phyloP scores from a whole-genome alignment of 2,797 vertebrate species.

The Acanthurus leucopareius region DNA sequence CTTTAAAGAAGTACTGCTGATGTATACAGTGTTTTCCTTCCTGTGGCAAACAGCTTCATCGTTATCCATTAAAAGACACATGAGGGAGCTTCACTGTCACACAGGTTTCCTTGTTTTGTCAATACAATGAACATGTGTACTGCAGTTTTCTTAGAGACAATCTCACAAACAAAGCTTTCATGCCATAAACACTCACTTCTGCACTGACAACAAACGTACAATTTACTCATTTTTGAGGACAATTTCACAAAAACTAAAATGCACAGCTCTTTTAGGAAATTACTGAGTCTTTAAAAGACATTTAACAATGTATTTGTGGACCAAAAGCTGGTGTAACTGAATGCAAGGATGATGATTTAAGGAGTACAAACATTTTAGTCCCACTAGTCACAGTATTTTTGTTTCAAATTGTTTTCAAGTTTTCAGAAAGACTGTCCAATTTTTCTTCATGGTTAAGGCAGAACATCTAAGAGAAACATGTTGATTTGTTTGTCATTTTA shows the following conservation, averaged over 20 bases:
- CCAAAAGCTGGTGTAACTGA: not conserved
- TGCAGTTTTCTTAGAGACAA: constrained; percentile 2
- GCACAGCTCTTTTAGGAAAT: not conserved
- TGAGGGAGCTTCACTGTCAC: not conserved
- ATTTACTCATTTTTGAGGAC: not conserved
- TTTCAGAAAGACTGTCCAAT: not conserved
- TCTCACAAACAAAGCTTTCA: not conserved
- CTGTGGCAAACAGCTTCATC: not conserved
- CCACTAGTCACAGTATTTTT: not conserved
- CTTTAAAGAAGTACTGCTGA: not conserved
- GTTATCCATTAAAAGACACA: not conserved
- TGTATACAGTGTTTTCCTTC: not conserved
- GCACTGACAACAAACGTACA: not conserved
- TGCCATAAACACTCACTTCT: not conserved
- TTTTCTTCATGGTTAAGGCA: not conserved
- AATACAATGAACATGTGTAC: not conserved
- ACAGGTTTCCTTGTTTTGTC: not conserved
- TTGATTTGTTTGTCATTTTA: too few relatives aligned
- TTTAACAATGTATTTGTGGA: not conserved
- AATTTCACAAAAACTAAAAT: not conserved
- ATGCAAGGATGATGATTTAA: not conserved
- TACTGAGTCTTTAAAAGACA: not conserved
- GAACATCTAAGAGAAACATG: not conserved
- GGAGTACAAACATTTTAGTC: not conserved
- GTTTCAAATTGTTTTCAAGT: not conserved